phyloP scores from a whole-genome alignment of 2,888 invertebrate species.

The Scrobipalpa atriplicella region DNA sequence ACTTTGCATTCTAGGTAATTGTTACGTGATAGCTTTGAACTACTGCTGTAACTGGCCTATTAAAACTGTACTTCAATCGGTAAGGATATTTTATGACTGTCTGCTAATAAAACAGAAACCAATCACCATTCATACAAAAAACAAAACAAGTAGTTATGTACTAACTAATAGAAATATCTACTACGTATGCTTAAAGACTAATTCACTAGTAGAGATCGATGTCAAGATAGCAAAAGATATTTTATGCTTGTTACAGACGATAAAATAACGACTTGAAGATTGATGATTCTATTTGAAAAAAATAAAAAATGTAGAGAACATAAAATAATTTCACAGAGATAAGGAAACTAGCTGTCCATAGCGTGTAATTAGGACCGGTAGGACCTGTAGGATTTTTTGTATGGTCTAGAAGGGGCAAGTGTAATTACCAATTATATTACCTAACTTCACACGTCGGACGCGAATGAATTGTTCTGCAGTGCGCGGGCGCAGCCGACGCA shows the following conservation, averaged over 20 bases:
- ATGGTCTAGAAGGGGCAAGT: conserved; percentile 33
- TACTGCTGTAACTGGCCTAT: background rate
- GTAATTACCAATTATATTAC: conserved; percentile 58
- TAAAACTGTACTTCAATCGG: background rate
- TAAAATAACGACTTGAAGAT: background rate
- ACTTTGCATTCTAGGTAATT: conserved; percentile 25
- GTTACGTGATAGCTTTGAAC: conserved; percentile 23
- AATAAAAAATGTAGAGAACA: background rate
- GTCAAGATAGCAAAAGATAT: no score
- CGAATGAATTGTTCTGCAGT: conserved; percentile 32
- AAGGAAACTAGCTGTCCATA: conserved; percentile 1
- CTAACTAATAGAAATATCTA: no score
- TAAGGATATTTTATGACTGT: no score
- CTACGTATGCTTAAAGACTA: no score
- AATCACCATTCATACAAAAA: no score
- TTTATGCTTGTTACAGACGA: no score
- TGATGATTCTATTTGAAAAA: background rate
- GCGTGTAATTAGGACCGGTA: conserved; percentile 24
- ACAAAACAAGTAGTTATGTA: no score
- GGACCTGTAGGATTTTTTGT: conserved; percentile 28
- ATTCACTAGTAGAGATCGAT: no score
- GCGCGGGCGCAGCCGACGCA: conserved; percentile 28
- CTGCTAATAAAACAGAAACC: no score
- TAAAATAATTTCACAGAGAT: background rate
- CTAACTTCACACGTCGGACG: conserved; percentile 51